Conservation (phyloP, 2,797 vertebrate genomes). For the Lerista edwardsae region DNA sequence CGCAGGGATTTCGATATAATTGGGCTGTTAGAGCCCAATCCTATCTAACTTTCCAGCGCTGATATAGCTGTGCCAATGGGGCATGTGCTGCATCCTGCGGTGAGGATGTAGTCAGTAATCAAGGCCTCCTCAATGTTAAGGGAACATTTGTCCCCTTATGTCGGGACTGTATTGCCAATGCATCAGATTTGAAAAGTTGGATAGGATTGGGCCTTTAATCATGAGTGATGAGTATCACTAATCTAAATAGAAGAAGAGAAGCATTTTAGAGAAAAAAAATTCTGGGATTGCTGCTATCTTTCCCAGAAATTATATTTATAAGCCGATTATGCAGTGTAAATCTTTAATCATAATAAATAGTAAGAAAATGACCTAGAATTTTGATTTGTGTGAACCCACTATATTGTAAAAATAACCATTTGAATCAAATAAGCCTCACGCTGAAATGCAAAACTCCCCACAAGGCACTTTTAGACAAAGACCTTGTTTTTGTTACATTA, state of each 20-base stretch:
- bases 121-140: no score
- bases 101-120: no score
- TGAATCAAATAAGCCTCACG: constrained; percentile 55
- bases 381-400: constrained; percentile 40
- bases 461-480: constrained; percentile 58
- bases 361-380: constrained; percentile 13
- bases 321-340: constrained; percentile 1
- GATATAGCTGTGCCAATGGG: no score
- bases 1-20: no score
- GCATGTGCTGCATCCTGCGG: no score
- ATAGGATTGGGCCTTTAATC: not conserved
- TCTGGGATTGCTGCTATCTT: not conserved
- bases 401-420: constrained; percentile 54
- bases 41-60: no score
- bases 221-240: not conserved
- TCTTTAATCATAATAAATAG: constrained; percentile 28
- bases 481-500: constrained; percentile 52
- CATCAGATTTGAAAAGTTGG: no score
- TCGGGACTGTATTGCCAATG: no score
- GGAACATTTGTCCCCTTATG: no score
- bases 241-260: not conserved
- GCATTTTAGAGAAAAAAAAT: not conserved
- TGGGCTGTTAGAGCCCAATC: no score
- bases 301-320: not conserved
- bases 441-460: constrained; percentile 67